Percentiles rank a stretch among this genome's conserved stretches.
phyloP scores from a whole-genome alignment of 2,113 vertebrate genomes.

The Grammomys dolichurus region DNA sequence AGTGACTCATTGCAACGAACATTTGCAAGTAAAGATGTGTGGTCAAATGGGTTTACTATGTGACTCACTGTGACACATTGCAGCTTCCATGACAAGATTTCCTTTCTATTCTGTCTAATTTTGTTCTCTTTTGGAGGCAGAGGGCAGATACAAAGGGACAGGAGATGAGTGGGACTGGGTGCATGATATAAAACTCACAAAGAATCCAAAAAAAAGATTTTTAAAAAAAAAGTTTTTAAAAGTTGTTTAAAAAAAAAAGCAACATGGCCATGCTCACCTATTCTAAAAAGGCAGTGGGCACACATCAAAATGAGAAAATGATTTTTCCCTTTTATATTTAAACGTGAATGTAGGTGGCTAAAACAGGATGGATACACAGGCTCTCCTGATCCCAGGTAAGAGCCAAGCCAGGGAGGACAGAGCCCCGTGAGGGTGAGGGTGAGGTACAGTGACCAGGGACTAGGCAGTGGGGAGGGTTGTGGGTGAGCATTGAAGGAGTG shows the following conservation, averaged over 20 bases:
- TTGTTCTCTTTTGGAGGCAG: neutral
- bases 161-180: neutral
- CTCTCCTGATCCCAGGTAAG: neutral
- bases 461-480: too few relatives aligned
- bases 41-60: neutral
- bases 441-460: neutral
- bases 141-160: neutral
- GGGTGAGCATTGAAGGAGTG: neutral
- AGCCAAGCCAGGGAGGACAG: neutral
- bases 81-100: neutral
- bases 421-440: fast-evolving
- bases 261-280: neutral
- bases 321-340: neutral
- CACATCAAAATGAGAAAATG: neutral
- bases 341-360: neutral
- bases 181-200: neutral
- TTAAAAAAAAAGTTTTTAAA: neutral
- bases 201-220: neutral
- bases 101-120: neutral
- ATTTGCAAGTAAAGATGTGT: neutral
- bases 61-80: neutral
- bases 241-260: too few relatives aligned
- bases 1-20: neutral
- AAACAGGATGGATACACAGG: neutral
- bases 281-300: neutral